A percentile compares a stretch with the other conserved stretches of the same genome.
phyloP scores from a whole-genome alignment of 2,797 vertebrate genomes.

The Fratercula arctica region DNA sequence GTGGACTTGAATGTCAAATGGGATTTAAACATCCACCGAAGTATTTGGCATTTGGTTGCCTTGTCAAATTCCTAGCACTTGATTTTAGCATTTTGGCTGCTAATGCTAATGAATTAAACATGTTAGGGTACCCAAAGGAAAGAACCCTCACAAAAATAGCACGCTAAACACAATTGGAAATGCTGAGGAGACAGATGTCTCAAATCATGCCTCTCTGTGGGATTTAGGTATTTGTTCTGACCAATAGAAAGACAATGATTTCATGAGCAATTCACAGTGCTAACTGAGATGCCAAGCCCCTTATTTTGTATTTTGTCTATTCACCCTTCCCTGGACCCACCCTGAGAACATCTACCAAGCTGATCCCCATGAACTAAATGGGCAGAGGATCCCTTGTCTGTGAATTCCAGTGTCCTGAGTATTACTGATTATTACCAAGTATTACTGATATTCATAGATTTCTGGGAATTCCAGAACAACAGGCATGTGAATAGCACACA shows the following conservation, averaged over 20 bases:
- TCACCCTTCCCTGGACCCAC: not conserved
- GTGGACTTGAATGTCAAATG: not conserved
- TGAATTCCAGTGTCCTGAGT: not conserved
- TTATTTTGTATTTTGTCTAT: not conserved
- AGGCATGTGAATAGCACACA: not conserved
- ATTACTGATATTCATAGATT: not conserved
- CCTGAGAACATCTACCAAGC: not conserved
- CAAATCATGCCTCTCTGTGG: not conserved
- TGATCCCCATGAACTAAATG: not conserved
- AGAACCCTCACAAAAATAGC: not conserved
- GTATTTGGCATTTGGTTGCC: not conserved
- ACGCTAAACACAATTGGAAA: not conserved
- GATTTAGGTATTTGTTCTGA: not conserved
- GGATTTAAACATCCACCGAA: not conserved
- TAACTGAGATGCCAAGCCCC: not conserved
- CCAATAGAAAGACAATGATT: not conserved
- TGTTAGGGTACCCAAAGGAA: not conserved
- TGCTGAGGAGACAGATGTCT: not conserved
- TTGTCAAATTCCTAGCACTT: not conserved
- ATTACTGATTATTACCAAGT: not conserved
- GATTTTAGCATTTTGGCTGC: not conserved
- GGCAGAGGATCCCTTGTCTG: not conserved
- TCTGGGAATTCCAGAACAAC: not conserved
- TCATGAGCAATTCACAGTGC: not conserved
- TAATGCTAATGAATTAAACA: not conserved